phyloP scores from a whole-genome alignment of 2,113 vertebrate genomes.

The Chaetodon auriga region DNA sequence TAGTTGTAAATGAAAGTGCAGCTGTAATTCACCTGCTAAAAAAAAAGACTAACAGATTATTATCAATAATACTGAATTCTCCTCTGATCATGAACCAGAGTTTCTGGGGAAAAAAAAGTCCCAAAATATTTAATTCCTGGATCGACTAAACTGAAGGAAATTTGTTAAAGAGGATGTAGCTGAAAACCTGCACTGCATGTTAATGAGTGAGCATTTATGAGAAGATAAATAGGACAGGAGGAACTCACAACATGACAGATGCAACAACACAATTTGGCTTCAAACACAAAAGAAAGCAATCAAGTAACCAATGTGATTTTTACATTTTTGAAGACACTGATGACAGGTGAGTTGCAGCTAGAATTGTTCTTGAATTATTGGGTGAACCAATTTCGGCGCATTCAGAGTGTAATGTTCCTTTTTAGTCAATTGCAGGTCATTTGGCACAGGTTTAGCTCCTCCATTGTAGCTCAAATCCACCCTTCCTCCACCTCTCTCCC shows the following conservation, averaged over 20 bases:
- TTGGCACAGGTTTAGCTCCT: conserved; percentile 33
- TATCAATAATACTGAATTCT: conserved; percentile 1
- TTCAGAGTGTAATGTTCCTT: conserved; percentile 26
- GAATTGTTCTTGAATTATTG: neutral
- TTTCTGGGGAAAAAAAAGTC: neutral
- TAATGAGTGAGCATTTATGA: neutral
- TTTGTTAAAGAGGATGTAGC: neutral
- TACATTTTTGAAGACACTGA: neutral
- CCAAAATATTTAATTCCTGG: conserved; percentile 8
- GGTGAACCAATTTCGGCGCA: neutral
- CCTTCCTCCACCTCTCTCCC: neutral
- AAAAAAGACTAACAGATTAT: neutral
- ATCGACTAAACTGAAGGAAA: neutral
- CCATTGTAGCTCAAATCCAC: neutral
- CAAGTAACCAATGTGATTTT: neutral
- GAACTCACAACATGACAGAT: neutral
- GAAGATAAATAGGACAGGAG: neutral
- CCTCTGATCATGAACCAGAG: neutral
- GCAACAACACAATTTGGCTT: conserved; percentile 31
- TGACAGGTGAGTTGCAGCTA: neutral
- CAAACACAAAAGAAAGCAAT: conserved; percentile 34
- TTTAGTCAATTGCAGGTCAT: conserved; percentile 10
- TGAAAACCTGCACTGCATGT: neutral
- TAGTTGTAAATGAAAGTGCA: neutral
- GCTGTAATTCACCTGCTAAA: neutral